A percentile compares a stretch with the other conserved stretches of the same genome.
phyloP scores from a whole-genome alignment of 2,797 vertebrate genomes.

The Naso thynnoides region DNA sequence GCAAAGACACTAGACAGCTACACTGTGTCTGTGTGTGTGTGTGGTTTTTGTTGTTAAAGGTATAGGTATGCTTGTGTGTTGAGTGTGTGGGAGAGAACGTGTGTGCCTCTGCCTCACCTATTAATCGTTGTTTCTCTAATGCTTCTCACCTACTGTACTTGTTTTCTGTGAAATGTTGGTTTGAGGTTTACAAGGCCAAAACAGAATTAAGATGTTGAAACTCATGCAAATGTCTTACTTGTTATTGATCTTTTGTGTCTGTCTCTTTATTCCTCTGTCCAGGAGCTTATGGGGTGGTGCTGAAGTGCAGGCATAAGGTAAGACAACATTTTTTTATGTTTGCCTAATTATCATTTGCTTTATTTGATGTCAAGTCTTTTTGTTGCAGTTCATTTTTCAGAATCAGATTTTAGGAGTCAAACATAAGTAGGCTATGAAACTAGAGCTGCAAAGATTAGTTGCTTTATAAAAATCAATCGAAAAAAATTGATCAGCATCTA shows the following conservation, averaged over 20 bases:
- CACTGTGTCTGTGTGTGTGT: slow-evolving; percentile 12
- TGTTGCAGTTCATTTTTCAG: no score
- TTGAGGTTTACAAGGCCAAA: slow-evolving; percentile 32
- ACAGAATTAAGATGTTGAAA: slow-evolving; percentile 44
- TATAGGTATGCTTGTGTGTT: slow-evolving; percentile 31
- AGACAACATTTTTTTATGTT: slow-evolving; percentile 45
- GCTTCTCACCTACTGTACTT: slow-evolving; percentile 47
- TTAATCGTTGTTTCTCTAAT: slow-evolving; percentile 50
- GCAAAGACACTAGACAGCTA: slow-evolving; percentile 26
- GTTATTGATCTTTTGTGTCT: slow-evolving; percentile 40
- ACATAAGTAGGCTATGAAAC: no score
- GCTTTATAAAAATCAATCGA: no score
- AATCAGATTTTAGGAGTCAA: no score
- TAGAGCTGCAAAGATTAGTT: background rate
- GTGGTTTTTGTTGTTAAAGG: slow-evolving; percentile 29
- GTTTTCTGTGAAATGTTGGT: slow-evolving; percentile 37
- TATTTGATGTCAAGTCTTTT: background rate
- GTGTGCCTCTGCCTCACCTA: slow-evolving; percentile 52
- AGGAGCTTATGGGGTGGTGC: slow-evolving; percentile 89
- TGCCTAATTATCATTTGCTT: background rate
- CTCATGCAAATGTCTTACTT: slow-evolving; percentile 4
- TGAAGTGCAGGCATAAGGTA: slow-evolving; percentile 90
- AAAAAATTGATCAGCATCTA: background rate
- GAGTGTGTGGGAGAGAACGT: slow-evolving; percentile 51
- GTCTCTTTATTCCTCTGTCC: slow-evolving; percentile 36